phyloP scores from a whole-genome alignment of 2,113 vertebrate species.

The Craseonycteris thonglongyai region DNA sequence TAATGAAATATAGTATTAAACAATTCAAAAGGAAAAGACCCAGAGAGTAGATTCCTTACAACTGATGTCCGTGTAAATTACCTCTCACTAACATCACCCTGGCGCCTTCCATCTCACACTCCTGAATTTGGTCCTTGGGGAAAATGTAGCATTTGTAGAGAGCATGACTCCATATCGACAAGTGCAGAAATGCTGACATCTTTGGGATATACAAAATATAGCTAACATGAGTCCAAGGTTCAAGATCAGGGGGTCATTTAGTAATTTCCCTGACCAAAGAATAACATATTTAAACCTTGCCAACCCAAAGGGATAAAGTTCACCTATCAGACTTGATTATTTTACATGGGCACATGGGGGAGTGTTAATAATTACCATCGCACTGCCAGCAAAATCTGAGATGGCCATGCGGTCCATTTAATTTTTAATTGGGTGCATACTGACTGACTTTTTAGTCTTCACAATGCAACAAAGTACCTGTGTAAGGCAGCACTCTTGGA shows the following conservation, averaged over 20 bases:
- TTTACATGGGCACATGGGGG: background rate
- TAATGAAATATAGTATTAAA: background rate
- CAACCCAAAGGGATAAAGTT: background rate
- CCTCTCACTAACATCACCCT: background rate
- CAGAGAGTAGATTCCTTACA: background rate
- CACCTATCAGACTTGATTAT: background rate
- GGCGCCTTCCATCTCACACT: background rate
- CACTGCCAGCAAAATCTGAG: constrained; percentile 6
- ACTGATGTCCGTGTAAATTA: background rate
- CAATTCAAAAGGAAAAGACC: constrained; percentile 6
- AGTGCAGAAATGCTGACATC: background rate
- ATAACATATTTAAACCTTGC: constrained; percentile 57
- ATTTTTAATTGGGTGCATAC: constrained; percentile 49
- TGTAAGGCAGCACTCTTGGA: constrained; percentile 7
- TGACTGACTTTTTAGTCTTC: constrained; percentile 52
- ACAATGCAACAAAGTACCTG: constrained; percentile 21
- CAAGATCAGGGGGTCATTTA: constrained; percentile 46
- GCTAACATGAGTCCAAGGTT: background rate
- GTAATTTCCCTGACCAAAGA: constrained; percentile 58
- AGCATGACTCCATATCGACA: background rate
- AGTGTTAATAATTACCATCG: background rate
- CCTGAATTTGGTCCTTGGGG: background rate
- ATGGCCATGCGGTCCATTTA: background rate
- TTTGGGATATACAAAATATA: background rate
- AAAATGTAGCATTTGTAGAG: background rate